Evolutionary conservation across 2,113 vertebrate species (phyloP).

Genomic region (Psittacula cyanocephala): DNA sequence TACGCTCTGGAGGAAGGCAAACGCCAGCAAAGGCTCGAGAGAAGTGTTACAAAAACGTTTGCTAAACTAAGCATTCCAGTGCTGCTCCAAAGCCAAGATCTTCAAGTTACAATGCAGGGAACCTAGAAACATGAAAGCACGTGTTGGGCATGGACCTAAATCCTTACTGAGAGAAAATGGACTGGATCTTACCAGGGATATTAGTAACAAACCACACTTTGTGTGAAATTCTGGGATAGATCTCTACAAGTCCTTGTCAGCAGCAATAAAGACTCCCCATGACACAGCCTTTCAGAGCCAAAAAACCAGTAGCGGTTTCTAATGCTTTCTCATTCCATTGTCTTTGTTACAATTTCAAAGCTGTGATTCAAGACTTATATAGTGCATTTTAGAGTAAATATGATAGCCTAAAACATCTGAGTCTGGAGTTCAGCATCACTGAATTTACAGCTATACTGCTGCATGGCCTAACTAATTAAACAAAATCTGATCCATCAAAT

Average conservation of each 20-base stretch:
- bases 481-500: background rate
- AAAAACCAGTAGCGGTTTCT: background rate
- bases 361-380: background rate
- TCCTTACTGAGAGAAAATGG: conserved; percentile 3
- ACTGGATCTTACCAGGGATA: background rate
- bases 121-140: background rate
- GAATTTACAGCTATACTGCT: background rate
- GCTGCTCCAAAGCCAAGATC: background rate
- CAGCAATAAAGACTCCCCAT: background rate
- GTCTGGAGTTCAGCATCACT: background rate
- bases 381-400: background rate
- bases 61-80: background rate
- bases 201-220: background rate
- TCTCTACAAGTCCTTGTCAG: background rate
- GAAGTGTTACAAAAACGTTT: background rate
- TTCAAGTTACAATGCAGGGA: background rate
- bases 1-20: background rate
- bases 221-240: background rate
- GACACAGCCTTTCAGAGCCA: background rate
- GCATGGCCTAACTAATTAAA: background rate
- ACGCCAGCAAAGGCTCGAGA: background rate
- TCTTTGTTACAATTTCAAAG: background rate
- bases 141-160: background rate
- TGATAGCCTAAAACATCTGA: background rate
- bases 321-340: background rate